Percentiles rank a stretch among this genome's conserved stretches.
Conservation (phyloP, 2,113 vertebrate genomes). For the Poecile atricapillus region DNA sequence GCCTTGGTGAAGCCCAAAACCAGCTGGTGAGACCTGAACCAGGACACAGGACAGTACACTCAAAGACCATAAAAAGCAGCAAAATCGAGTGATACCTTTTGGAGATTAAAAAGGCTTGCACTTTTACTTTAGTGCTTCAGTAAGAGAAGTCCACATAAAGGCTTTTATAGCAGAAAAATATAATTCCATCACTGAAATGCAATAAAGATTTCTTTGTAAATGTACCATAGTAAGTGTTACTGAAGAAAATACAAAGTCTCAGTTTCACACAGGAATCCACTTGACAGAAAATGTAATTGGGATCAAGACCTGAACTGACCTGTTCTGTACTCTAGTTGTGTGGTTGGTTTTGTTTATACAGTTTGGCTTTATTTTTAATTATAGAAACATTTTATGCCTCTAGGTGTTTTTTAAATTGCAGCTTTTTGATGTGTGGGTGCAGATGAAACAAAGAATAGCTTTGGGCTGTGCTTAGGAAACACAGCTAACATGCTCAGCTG, state of each 20-base stretch:
- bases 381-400: neutral
- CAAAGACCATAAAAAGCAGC: neutral
- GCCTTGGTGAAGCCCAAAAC: neutral
- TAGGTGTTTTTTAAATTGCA: neutral
- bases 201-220: constrained; percentile 27
- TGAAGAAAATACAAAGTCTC: neutral
- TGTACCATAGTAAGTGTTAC: neutral
- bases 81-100: neutral
- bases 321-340: neutral
- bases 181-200: constrained; percentile 13
- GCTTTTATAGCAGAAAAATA: constrained; percentile 5
- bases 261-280: neutral
- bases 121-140: neutral
- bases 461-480: neutral
- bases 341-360: neutral
- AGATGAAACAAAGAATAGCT: neutral
- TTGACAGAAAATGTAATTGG: constrained; percentile 43
- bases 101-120: neutral
- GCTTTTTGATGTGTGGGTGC: neutral
- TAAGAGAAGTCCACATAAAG: neutral
- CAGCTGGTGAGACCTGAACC: neutral
- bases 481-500: neutral
- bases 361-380: constrained; percentile 25
- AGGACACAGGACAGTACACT: neutral
- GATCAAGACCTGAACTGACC: constrained; percentile 19